A percentile compares a stretch with the other conserved stretches of the same genome.
Conservation (phyloP, 2,113 vertebrate genomes). For the Tilapia sparmanii region DNA sequence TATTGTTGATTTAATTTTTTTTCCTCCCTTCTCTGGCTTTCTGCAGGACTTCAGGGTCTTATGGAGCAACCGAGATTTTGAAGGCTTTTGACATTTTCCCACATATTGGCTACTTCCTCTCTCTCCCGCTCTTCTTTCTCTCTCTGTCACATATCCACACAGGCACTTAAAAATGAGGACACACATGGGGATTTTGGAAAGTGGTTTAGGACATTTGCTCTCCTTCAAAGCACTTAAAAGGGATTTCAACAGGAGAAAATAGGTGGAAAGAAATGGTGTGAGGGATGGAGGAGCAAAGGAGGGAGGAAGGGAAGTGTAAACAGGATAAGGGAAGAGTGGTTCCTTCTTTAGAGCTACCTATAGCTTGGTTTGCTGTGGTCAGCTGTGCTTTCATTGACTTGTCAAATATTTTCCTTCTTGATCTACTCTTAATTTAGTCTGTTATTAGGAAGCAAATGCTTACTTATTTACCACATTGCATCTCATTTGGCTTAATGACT, state of each 20-base stretch:
- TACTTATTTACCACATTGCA: neutral
- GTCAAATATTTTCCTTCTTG: neutral
- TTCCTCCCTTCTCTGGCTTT: neutral
- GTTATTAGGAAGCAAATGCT: neutral
- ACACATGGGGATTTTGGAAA: conserved; percentile 54
- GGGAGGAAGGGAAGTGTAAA: conserved; percentile 5
- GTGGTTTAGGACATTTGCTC: conserved; percentile 55
- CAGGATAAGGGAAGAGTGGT: conserved; percentile 19
- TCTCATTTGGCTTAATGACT: neutral
- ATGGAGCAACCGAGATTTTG: neutral
- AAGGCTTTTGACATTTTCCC: conserved; percentile 39
- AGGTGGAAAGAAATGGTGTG: conserved; percentile 17
- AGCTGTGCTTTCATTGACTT: neutral
- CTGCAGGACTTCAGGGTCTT: neutral
- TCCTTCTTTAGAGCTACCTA: neutral
- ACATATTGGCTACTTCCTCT: conserved; percentile 27
- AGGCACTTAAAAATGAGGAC: conserved; percentile 45
- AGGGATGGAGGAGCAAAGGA: neutral
- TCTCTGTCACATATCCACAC: conserved; percentile 3
- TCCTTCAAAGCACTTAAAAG: conserved; percentile 47
- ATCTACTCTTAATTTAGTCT: neutral
- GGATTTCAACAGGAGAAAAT: conserved; percentile 39
- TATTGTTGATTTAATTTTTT: conserved; percentile 22
- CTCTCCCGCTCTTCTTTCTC: neutral
- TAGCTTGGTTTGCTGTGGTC: neutral